Percentiles rank a stretch among this genome's conserved stretches.
Evolutionary conservation across 2,113 vertebrate genomes (phyloP).

Genomic region (Thinocorus orbignyianus): DNA sequence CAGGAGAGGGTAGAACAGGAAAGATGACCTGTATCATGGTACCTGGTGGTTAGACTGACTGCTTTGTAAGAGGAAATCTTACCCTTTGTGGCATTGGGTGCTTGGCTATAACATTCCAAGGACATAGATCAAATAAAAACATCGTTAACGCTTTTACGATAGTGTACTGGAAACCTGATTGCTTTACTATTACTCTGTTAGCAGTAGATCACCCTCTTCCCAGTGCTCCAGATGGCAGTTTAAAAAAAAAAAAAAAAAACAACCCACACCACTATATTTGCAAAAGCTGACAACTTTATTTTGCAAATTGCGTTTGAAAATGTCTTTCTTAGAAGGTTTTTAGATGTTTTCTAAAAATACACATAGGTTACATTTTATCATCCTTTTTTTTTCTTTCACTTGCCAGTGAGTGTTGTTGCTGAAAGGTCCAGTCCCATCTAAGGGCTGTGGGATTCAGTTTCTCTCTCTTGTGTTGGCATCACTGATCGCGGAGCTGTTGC

Average conservation of each 20-base stretch:
- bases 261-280: background rate
- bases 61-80: background rate
- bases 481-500: background rate
- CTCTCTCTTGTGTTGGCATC: background rate
- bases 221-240: background rate
- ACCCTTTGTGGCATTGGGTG: background rate
- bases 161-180: background rate
- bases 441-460: background rate
- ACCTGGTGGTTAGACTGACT: background rate
- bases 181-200: background rate
- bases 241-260: background rate
- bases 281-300: background rate
- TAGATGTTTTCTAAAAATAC: conserved; percentile 21
- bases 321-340: background rate
- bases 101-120: background rate
- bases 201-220: background rate
- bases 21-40: background rate
- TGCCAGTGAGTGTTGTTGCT: background rate
- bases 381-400: background rate
- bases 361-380: background rate
- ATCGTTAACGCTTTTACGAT: background rate
- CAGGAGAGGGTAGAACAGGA: background rate
- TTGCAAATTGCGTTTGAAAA: background rate
- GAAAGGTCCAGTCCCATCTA: background rate
- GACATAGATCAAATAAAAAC: background rate